Base-by-base conservation (phyloP, 2,797 vertebrate genomes). In the Acanthis flammea region DNA sequence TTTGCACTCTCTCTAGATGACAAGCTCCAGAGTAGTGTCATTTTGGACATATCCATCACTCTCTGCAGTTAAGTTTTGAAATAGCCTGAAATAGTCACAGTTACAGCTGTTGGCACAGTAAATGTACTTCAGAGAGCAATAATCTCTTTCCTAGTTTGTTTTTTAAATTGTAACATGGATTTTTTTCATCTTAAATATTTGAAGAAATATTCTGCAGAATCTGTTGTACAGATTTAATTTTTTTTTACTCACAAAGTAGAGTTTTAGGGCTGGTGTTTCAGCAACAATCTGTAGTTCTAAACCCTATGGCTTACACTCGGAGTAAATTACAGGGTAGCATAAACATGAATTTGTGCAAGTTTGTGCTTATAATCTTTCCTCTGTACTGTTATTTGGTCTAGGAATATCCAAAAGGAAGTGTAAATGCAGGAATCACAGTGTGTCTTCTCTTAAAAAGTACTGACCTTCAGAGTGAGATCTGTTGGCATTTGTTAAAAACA, bases 181-280 rank as follows among this genome's bases (percentile, higher is more conserved):
- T n/a, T 53, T 75, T 75, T 22, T 66, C 0, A 25, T 72, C 42
- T 50, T 50, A 57, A 47, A 28, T 84, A 53, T 80, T 88, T 76
- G 39, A 33, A 73, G 47, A 86, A 65, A 44, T 67, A 7, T 53
- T 88, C n/a, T 65, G 25, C 68, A 51, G 54, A 78, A 57, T 21
- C 18, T 75, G 12, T 53, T 72, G 41, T 62, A 65, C 19, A 47
- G 12, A 25, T 65, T 77, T 9, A 18, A 22, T 11, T 28, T 58
- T 53, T 21, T 41, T 55, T 28, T 47, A 22, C 12, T 15, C 27
- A 12, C 22, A 27, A 23, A 33, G 10, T 9, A 23, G 35, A n/a
- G 8, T 55, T 72, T 73, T 83, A 39, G 8, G 16, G 7, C 28
- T 14, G 15, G 5, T 41, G 19, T 27, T 87, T 90, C 0, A 0